Conservation (phyloP, 2,797 vertebrate species). For the Sitta carolinensis region DNA sequence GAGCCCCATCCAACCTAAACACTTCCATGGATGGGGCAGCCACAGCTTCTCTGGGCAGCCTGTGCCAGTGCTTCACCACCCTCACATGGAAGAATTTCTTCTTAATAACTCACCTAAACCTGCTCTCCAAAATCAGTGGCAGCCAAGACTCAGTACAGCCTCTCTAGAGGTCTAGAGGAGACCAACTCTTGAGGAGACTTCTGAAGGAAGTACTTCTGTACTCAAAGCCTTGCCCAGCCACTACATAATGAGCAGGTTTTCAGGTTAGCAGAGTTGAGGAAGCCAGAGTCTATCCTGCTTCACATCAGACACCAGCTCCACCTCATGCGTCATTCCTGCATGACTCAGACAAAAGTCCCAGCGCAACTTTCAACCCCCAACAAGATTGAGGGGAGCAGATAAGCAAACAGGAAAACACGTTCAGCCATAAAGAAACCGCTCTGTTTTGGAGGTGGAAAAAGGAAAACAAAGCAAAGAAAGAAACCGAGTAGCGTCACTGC, state of each 20-base stretch:
- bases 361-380: background rate
- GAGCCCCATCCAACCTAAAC: background rate
- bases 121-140: background rate
- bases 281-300: background rate
- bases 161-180: background rate
- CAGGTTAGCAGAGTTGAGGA: background rate
- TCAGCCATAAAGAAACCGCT: background rate
- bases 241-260: background rate
- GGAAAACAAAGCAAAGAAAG: background rate
- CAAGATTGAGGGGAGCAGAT: background rate
- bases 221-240: background rate
- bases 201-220: background rate
- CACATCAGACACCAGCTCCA: conserved; percentile 5
- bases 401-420: background rate
- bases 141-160: background rate
- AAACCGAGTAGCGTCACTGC: rapidly evolving
- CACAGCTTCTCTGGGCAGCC: background rate
- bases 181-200: background rate
- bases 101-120: background rate
- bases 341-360: conserved; percentile 35
- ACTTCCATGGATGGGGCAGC: background rate
- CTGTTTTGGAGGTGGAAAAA: background rate
- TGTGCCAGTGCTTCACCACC: background rate
- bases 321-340: background rate
- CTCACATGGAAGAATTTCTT: background rate